phyloP scores from a whole-genome alignment of 92 coral and sea anemone species.

The Epizoanthus rinbou region DNA sequence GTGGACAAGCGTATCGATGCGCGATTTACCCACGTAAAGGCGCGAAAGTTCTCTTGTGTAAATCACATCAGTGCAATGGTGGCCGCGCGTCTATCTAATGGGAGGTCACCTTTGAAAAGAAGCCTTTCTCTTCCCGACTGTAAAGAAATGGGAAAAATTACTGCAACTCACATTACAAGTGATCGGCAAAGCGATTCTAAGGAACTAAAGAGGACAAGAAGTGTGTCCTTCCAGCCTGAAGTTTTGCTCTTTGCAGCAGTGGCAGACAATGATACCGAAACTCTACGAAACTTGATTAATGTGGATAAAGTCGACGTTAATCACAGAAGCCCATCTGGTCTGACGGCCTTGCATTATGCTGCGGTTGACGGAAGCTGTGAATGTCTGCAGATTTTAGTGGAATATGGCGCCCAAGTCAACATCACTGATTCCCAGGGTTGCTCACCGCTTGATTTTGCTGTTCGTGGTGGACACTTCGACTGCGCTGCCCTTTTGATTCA shows the following conservation, averaged over 20 bases:
- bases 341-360: conserved; percentile 89
- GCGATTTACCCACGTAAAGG: conserved; percentile 36
- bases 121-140: conserved; percentile 79
- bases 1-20: conserved; percentile 69
- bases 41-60: conserved; percentile 40
- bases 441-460: conserved; percentile 94
- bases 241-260: conserved; percentile 83
- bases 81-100: neutral
- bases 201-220: conserved; percentile 67
- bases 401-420: conserved; percentile 76
- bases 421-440: conserved; percentile 77
- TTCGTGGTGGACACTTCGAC: conserved; percentile 95
- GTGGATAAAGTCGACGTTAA: conserved; percentile 77
- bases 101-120: conserved; percentile 53
- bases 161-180: conserved; percentile 38
- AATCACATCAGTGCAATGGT: neutral
- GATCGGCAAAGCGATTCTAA: conserved; percentile 34
- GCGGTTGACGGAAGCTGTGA: conserved; percentile 93
- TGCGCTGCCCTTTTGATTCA: conserved; percentile 91
- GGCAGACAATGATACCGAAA: conserved; percentile 82
- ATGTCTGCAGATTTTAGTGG: conserved; percentile 67
- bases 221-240: conserved; percentile 91
- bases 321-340: conserved; percentile 83
- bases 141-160: conserved; percentile 63
- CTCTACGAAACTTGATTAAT: conserved; percentile 62